These are phyloP conservation scores for Saccopteryx leptura DNA, from an alignment of 2,113 vertebrate genomes.

Conservation along the genomic window DNA sequence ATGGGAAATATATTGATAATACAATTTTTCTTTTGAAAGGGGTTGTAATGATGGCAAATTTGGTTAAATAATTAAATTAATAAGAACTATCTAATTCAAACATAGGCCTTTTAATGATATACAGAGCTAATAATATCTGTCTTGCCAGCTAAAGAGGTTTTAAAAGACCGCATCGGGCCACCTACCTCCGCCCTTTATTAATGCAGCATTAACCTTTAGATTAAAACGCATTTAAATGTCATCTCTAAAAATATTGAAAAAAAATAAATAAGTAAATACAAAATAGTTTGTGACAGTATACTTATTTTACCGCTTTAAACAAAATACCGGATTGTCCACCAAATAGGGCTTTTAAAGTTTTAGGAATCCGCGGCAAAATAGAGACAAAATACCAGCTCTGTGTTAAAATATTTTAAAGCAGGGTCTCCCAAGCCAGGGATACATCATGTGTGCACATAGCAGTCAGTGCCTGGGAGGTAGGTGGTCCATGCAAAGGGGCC, in stretches of 20 bases:
- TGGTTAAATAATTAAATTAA: slow-evolving; percentile 89
- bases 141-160: slow-evolving; percentile 90
- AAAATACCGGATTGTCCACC: neutral
- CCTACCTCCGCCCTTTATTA: slow-evolving; percentile 86
- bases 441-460: rapidly evolving
- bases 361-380: neutral
- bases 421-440: neutral
- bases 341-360: neutral
- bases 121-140: slow-evolving; percentile 88
- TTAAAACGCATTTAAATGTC: slow-evolving; percentile 87
- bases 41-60: slow-evolving; percentile 86
- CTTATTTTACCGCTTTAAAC: slow-evolving; percentile 66
- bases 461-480: rapidly evolving
- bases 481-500: rapidly evolving
- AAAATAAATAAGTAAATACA: slow-evolving; percentile 83
- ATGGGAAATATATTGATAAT: slow-evolving; percentile 90
- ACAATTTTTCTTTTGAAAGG: slow-evolving; percentile 88
- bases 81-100: slow-evolving; percentile 86
- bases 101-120: slow-evolving; percentile 85
- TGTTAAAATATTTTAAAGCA: neutral
- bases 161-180: slow-evolving; percentile 86
- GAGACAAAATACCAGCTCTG: neutral
- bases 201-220: slow-evolving; percentile 87
- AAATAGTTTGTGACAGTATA: slow-evolving; percentile 75
- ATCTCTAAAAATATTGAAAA: slow-evolving; percentile 81